Base-by-base conservation (phyloP, 2,113 vertebrate species). In the Channa maculata region DNA sequence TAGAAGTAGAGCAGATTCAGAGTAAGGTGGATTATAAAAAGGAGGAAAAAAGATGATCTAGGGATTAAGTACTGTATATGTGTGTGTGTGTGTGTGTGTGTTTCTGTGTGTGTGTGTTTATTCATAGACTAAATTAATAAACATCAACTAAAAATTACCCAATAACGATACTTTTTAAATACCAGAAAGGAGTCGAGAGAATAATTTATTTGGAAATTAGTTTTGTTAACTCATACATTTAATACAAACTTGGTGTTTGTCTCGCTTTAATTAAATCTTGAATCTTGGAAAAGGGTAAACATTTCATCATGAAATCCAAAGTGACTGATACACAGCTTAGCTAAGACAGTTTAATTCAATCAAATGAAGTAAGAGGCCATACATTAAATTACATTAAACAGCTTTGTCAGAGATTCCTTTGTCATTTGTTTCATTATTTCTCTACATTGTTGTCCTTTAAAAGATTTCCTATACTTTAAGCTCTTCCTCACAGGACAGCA, bases 1-100 rank as follows among this genome's bases (percentile, higher is more conserved):
- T 79, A 69, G 84, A 80, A 79, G 39, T 50, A 64, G 73, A 53
- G 73, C 68, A 62, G 34, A 65, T 54, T 66, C n/a, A 34, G 51
- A 49, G 34, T n/a, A 51, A 74, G 44, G 38, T 43, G 43, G 65
- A 45, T 60, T 74, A 73, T 37, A 59, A 50, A 69, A 50, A 57
- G 13, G 6, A 62, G 10, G 44, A 49, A 57, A 13, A 52, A 36
- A 8, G 4, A 41, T 11, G 8, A 9, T 46, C 62, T 61, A 59
- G n/a, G 12, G 36, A 72, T 61, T 33, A 38, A 24, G 24, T 24
- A 24, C 24, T 24, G 24, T 24, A 24, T 24, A 24, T 24, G 1
- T 24, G 24, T 24, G 24, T 24, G 11, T 37, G 2, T 64, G 48
- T 14, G 13, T 12, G 8, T 55, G 66, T 9, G 59, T 67, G 14